phyloP scores from a whole-genome alignment of 2,888 invertebrate genomes.

The Sympetrum striolatum region DNA sequence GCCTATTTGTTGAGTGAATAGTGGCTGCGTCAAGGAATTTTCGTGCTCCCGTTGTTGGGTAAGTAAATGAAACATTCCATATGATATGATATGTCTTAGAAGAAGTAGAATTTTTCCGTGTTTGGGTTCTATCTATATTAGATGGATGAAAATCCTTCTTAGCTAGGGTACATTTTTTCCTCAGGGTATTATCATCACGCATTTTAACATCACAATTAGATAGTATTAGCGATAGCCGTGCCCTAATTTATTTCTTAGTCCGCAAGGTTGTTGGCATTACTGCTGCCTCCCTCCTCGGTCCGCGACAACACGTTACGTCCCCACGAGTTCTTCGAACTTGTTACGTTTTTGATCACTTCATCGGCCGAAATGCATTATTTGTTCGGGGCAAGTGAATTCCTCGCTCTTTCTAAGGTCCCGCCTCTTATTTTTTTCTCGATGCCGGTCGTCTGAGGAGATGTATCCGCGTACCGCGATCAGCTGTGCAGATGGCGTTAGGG shows the following conservation, averaged over 20 bases:
- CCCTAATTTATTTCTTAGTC: neutral
- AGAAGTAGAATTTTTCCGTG: too few relatives aligned
- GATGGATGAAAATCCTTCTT: too few relatives aligned
- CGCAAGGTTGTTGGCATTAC: neutral
- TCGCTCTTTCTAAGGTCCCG: conserved; percentile 36
- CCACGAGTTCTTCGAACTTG: neutral
- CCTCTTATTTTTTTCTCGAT: conserved; percentile 29
- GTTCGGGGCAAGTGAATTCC: neutral
- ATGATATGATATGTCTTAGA: neutral
- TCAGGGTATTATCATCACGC: too few relatives aligned
- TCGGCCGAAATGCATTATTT: neutral
- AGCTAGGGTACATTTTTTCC: too few relatives aligned
- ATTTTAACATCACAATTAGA: neutral
- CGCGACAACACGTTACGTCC: neutral
- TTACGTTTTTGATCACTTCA: neutral
- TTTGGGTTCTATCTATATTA: too few relatives aligned
- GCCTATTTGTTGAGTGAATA: conserved; percentile 4
- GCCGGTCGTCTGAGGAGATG: conserved; percentile 34
- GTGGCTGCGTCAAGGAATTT: neutral
- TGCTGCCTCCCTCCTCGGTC: neutral
- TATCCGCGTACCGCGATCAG: conserved; percentile 37
- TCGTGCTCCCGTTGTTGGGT: neutral
- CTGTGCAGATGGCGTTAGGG: conserved; percentile 44
- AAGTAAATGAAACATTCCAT: neutral
- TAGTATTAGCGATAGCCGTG: neutral